Evolutionary conservation across 2,888 invertebrate species (phyloP).

Genomic region (Rhamphomyia laevipes): DNA sequence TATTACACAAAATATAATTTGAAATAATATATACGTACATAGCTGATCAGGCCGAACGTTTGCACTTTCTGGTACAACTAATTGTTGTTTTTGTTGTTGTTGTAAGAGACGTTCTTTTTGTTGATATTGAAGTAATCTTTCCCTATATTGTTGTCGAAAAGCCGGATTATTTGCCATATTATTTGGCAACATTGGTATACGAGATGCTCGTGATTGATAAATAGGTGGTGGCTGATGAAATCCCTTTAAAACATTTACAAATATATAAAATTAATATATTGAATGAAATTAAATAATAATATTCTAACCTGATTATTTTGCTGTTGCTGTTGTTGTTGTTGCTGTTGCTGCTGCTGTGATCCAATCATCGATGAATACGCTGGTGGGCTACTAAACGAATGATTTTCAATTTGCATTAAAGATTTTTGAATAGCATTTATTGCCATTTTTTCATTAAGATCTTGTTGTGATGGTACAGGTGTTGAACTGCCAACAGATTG

Average conservation of each 20-base stretch:
- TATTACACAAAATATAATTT: neutral
- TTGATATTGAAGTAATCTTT: conserved; percentile 38
- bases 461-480: conserved; percentile 22
- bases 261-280: neutral
- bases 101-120: conserved; percentile 62
- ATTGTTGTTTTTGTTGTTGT: conserved; percentile 68
- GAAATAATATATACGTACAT: conserved; percentile 20
- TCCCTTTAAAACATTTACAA: conserved; percentile 15
- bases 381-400: conserved; percentile 28
- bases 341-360: conserved; percentile 25
- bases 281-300: conserved; percentile 1
- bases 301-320: conserved; percentile 11
- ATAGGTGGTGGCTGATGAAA: conserved; percentile 37
- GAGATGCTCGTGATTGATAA: conserved; percentile 27
- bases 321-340: conserved; percentile 20
- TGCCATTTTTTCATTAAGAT: conserved; percentile 58
- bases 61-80: conserved; percentile 68
- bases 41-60: conserved; percentile 42
- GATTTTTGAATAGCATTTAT: conserved; percentile 85
- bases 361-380: conserved; percentile 25
- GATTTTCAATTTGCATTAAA: conserved; percentile 74
- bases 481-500: conserved; percentile 22
- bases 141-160: conserved; percentile 27
- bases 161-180: conserved; percentile 24
- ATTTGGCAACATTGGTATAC: conserved; percentile 28